Conservation (phyloP, 1,140 invertebrate species). For the Lysiphlebus fabarum region DNA sequence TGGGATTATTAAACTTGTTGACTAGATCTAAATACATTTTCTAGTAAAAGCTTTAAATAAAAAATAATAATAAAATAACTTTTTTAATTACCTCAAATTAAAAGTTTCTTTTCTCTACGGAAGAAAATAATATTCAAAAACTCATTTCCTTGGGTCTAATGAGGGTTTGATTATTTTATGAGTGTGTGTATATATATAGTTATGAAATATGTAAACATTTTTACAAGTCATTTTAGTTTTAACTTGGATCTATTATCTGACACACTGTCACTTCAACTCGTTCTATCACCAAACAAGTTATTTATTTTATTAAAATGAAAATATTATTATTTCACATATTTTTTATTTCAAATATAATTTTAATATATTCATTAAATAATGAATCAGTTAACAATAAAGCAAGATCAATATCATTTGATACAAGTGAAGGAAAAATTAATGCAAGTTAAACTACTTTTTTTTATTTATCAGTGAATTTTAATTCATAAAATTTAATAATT, state of each 20-base stretch:
- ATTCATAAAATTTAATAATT: no score
- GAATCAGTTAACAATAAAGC: conserved; percentile 15
- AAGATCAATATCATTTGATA: conserved; percentile 37
- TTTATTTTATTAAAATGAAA: no score
- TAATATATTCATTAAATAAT: not conserved
- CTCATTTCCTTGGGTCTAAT: conserved; percentile 17
- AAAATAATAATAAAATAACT: no score
- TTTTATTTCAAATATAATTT: not conserved
- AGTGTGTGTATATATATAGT: conserved; percentile 21
- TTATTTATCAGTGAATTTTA: not conserved
- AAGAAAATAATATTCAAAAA: conserved; percentile 18
- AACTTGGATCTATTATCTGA: not conserved
- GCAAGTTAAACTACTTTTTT: conserved; percentile 38
- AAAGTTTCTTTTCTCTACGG: conserved; percentile 18
- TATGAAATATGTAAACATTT: not conserved
- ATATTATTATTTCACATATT: not conserved
- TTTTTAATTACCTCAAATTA: conserved; percentile 7
- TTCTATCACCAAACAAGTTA: no score
- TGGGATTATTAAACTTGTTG: no score
- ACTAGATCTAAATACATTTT: no score
- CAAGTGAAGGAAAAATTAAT: conserved; percentile 32
- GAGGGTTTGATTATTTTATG: conserved; percentile 8
- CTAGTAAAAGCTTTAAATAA: no score
- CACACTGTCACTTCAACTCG: no score
- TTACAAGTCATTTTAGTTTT: conserved; percentile 3